Base-by-base conservation (phyloP, 2,888 invertebrate genomes). In the Agrotis clavis region DNA sequence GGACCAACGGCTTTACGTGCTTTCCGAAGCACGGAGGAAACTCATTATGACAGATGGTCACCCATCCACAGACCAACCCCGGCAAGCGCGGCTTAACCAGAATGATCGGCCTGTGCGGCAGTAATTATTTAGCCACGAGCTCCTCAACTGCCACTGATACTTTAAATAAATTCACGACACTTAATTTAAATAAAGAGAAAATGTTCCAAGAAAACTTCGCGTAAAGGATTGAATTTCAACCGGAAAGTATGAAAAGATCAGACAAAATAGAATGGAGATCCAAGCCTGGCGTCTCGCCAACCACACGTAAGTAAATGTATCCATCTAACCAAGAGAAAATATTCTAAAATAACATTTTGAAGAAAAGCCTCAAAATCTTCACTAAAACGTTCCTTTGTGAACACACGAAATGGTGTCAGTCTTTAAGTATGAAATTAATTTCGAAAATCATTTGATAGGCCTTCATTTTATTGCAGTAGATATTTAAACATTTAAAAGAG, bases 201-300 rank as follows among this genome's bases (percentile, higher is more conserved):
- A 53, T 62, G 11, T 50, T 68, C 25, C 50, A n/a, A 14, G 47
- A 47, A 59, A 74, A 54, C 18, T 35, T 30, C n/a, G 16, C 47
- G n/a, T 25, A 68, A 65, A 65, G 25, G 50, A 78, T 78, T 74
- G 62, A 62, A 63, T 57, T 79, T 69, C 66, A 66, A 72, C 48
- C 54, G 47, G 65, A 63, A 74, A 66, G 69, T 41, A 47, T 47
- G 35, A 56, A 60, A 77, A 78, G 63, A 74, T 74, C 74, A 53
- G 45, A 69, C 30, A 7, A 25, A 66, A 78, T 78, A 45, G 25
- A 66, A 74, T 57, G 53, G 25, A 59, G 21, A 63, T 16, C 45
- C 16, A 1, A 51, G 3, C n/a, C 48, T 74, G 78, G 79, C 74
- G 21, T 5, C 16, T 51, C 5, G 78, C 79, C 78, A 78, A 56